A percentile compares a stretch with the other conserved stretches of the same genome.
These are phyloP conservation scores for Drosophila azteca DNA, from an alignment of 1,140 invertebrate genomes.

Conservation along the genomic window DNA sequence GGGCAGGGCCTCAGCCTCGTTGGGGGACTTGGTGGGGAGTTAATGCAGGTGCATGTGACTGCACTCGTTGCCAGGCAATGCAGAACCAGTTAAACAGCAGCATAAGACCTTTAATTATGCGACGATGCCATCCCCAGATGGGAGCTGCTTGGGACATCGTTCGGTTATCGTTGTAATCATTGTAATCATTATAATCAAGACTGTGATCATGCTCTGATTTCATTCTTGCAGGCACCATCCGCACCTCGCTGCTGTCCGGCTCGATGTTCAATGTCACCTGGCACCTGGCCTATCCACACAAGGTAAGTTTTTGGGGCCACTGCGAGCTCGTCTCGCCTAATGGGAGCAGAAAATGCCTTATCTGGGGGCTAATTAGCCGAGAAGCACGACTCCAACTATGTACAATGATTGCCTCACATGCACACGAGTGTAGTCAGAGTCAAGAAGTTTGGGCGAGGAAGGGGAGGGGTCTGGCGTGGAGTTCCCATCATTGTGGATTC, in stretches of 20 bases:
- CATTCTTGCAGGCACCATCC: conserved; percentile 88
- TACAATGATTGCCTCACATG: conserved; percentile 70
- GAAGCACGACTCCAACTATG: conserved; percentile 15
- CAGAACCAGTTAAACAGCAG: conserved; percentile 52
- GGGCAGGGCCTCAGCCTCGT: not conserved
- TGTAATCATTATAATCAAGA: conserved; percentile 12
- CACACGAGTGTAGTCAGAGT: conserved; percentile 46
- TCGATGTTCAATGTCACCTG: conserved; percentile 95
- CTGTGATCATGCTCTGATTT: conserved; percentile 41
- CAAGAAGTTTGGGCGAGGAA: conserved; percentile 36
- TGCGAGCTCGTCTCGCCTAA: not conserved
- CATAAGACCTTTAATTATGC: conserved; percentile 39
- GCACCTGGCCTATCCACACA: conserved; percentile 96
- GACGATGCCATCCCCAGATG: not conserved
- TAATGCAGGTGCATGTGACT: not conserved
- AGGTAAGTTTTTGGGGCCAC: conserved; percentile 87
- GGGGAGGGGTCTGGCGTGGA: too few relatives aligned
- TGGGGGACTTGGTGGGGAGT: not conserved
- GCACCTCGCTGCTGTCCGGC: conserved; percentile 92
- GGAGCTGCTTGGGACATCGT: conserved; percentile 21
- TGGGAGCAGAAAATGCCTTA: conserved; percentile 30
- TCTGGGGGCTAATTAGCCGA: conserved; percentile 49
- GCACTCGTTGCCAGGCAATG: conserved; percentile 41
- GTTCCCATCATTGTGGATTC: conserved; percentile 63
- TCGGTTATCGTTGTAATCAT: conserved; percentile 40